A percentile compares a stretch with the other conserved stretches of the same genome.
These are phyloP conservation scores for Halcyon malimbica DNA, from an alignment of 2,113 vertebrate genomes.

Conservation along the genomic window DNA sequence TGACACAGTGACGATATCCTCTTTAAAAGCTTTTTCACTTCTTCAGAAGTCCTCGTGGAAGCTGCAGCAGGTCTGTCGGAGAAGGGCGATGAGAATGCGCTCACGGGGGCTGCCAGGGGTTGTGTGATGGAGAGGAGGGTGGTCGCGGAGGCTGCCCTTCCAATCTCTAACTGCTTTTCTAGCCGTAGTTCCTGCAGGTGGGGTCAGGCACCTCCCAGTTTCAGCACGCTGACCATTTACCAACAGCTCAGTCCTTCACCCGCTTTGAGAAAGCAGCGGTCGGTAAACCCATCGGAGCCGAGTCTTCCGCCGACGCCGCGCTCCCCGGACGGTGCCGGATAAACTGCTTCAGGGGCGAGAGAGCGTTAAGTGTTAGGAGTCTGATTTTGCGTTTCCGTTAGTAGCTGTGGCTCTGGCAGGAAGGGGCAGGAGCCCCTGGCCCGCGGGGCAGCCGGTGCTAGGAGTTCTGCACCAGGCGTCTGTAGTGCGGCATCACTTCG, in stretches of 20 bases:
- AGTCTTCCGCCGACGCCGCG: not conserved
- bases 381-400: constrained; percentile 66
- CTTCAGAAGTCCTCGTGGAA: constrained; percentile 2
- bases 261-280: not conserved
- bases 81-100: constrained; percentile 37
- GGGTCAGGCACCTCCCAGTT: not conserved
- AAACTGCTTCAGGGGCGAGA: not conserved
- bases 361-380: not conserved
- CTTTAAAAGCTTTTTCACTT: constrained; percentile 50
- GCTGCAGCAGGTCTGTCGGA: constrained; percentile 38
- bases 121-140: constrained; percentile 4
- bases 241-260: not conserved
- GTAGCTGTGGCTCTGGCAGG: not conserved
- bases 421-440: constrained; percentile 25
- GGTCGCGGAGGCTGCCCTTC: not conserved
- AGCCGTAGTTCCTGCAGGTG: not conserved
- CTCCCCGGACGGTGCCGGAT: not conserved
- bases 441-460: constrained; percentile 82
- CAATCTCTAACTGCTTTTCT: not conserved
- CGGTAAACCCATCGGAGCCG: not conserved
- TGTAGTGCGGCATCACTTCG: constrained; percentile 97
- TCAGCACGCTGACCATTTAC: not conserved
- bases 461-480: constrained; percentile 93
- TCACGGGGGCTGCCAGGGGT: not conserved
- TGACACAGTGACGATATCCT: constrained; percentile 61